A percentile compares a stretch with the other conserved stretches of the same genome.
Conservation (phyloP, 2,797 vertebrate species). For the Sebastes matsubarae region DNA sequence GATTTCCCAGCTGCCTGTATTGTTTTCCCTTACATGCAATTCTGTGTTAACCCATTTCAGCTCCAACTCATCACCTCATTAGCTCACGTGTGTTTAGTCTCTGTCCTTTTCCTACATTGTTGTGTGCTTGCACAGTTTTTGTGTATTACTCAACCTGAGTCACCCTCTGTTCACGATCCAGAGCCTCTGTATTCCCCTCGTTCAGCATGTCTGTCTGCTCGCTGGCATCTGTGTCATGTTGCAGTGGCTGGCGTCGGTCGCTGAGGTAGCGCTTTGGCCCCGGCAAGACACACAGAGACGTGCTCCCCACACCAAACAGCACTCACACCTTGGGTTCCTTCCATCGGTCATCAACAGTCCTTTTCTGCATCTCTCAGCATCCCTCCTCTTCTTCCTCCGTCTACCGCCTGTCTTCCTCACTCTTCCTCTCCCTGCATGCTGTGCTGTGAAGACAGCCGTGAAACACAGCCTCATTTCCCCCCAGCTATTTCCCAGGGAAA, state of each 20-base stretch:
- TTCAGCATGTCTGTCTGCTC: conserved; percentile 39
- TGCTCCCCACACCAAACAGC: background rate
- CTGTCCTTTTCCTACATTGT: background rate
- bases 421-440: background rate
- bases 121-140: conserved; percentile 10
- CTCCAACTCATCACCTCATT: conserved; percentile 15
- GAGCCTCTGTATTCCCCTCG: conserved; percentile 7
- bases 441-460: conserved; percentile 56
- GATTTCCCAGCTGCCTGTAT: background rate
- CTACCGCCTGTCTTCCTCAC: conserved; percentile 3
- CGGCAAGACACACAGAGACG: conserved; percentile 8
- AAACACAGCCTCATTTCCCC: conserved; percentile 63
- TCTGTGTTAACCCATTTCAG: conserved; percentile 12
- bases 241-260: conserved; percentile 7
- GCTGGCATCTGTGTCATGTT: conserved; percentile 47
- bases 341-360: conserved; percentile 33
- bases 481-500: conserved; percentile 47
- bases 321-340: conserved; percentile 27
- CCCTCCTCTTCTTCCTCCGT: conserved; percentile 8
- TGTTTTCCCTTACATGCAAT: conserved; percentile 2
- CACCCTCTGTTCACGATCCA: conserved; percentile 31
- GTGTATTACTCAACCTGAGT: conserved; percentile 23
- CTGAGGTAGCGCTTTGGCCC: conserved; percentile 34
- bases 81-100: conserved; percentile 11
- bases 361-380: conserved; percentile 18